Evolutionary conservation across 1,140 invertebrate species (phyloP).

Genomic region (Lasioglossum albipes): DNA sequence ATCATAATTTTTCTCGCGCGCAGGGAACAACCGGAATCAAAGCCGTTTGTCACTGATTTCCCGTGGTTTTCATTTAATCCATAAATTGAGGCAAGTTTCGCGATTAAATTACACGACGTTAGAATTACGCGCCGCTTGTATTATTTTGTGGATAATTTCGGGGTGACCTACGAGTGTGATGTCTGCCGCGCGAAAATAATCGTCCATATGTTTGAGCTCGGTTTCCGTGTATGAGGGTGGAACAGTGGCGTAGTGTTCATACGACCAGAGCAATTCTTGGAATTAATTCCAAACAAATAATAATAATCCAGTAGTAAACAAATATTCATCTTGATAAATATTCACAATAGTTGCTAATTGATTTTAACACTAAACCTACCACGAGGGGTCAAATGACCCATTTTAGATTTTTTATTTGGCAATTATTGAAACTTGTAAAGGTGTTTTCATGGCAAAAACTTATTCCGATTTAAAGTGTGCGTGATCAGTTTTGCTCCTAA

Average conservation of each 20-base stretch:
- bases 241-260: conserved; percentile 9
- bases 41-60: background rate
- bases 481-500: too few species aligned
- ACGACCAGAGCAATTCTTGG: background rate
- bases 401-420: too few species aligned
- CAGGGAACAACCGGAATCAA: background rate
- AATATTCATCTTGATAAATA: too few species aligned
- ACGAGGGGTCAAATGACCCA: too few species aligned
- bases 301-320: too few species aligned
- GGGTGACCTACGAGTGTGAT: background rate
- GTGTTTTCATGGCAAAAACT: too few species aligned
- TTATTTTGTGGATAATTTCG: conserved; percentile 21
- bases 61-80: background rate
- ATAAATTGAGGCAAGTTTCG: background rate
- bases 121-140: background rate
- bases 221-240: background rate
- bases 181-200: conserved; percentile 14
- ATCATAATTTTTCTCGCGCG: background rate
- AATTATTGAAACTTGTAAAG: too few species aligned
- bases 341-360: too few species aligned
- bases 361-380: too few species aligned
- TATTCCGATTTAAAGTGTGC: too few species aligned
- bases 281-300: background rate
- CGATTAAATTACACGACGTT: background rate
- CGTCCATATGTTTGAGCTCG: background rate